Conservation (phyloP, 2,888 invertebrate genomes). For the Epistrophe grossulariae region DNA sequence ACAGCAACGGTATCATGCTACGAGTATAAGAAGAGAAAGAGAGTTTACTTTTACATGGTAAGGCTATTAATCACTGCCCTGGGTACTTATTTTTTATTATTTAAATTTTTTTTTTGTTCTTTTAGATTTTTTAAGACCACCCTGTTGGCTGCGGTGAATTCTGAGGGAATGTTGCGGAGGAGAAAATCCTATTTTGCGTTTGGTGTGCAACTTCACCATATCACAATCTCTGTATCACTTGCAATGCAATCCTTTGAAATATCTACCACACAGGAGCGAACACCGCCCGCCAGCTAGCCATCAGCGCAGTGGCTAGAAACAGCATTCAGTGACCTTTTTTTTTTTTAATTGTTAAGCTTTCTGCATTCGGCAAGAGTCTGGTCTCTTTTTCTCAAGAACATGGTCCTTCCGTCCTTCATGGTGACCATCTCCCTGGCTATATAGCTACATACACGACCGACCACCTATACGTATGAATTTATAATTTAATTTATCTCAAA, state of each 20-base stretch:
- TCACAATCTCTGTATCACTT: conserved; percentile 33
- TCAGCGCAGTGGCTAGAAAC: neutral
- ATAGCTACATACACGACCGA: neutral
- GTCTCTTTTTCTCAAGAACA: conserved; percentile 27
- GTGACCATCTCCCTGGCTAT: neutral
- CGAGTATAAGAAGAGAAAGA: conserved; percentile 4
- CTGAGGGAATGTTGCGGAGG: neutral
- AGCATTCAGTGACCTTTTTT: conserved; percentile 31
- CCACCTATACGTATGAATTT: conserved; percentile 51
- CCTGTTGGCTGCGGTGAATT: neutral
- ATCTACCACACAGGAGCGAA: conserved; percentile 18
- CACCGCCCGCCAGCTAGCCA: neutral
- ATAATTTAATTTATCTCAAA: conserved; percentile 62
- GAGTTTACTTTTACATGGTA: conserved; percentile 38
- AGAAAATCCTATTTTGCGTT: conserved; percentile 20
- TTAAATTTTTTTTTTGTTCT: neutral
- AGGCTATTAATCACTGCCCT: conserved; percentile 53
- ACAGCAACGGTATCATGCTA: conserved; percentile 33
- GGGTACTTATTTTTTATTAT: conserved; percentile 15
- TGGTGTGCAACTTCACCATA: conserved; percentile 22
- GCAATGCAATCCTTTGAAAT: conserved; percentile 38
- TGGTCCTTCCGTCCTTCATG: conserved; percentile 22
- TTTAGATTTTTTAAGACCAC: conserved; percentile 15
- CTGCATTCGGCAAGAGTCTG: conserved; percentile 15
- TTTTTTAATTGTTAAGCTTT: conserved; percentile 40